These are phyloP conservation scores for Drosophila meridiana DNA, from an alignment of 2,888 invertebrate genomes.

Conservation along the genomic window DNA sequence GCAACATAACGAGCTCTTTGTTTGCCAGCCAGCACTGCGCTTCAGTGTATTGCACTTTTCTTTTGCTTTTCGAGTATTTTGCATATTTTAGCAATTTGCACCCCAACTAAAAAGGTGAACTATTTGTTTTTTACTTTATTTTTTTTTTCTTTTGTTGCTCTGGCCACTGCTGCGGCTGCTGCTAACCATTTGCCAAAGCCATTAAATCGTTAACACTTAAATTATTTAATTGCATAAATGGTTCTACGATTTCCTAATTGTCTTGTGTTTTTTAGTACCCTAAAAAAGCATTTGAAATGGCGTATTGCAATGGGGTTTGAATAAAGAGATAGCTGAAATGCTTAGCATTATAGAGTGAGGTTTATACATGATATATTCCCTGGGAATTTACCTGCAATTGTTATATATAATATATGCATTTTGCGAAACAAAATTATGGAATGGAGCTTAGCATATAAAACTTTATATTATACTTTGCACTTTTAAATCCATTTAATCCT, in stretches of 20 bases:
- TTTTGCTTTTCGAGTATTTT: slow-evolving; percentile 32
- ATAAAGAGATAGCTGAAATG: not conserved
- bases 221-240: slow-evolving; percentile 59
- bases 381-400: too few species aligned
- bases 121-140: not conserved
- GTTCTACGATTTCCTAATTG: slow-evolving; percentile 11
- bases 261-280: not conserved
- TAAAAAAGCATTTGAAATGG: not conserved
- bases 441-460: too few species aligned
- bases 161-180: slow-evolving; percentile 6
- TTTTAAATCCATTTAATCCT: too few species aligned
- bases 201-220: slow-evolving; percentile 62
- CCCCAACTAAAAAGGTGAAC: slow-evolving; percentile 27
- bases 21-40: not conserved
- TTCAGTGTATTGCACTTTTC: slow-evolving; percentile 16
- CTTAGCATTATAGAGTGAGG: too few species aligned
- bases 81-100: slow-evolving; percentile 59
- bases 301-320: too few species aligned
- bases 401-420: too few species aligned
- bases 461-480: too few species aligned
- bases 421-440: too few species aligned
- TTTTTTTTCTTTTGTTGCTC: not conserved
- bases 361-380: too few species aligned
- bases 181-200: slow-evolving; percentile 44
- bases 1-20: slow-evolving; percentile 26